phyloP scores from a whole-genome alignment of 2,113 vertebrate species.

The Micromys minutus region DNA sequence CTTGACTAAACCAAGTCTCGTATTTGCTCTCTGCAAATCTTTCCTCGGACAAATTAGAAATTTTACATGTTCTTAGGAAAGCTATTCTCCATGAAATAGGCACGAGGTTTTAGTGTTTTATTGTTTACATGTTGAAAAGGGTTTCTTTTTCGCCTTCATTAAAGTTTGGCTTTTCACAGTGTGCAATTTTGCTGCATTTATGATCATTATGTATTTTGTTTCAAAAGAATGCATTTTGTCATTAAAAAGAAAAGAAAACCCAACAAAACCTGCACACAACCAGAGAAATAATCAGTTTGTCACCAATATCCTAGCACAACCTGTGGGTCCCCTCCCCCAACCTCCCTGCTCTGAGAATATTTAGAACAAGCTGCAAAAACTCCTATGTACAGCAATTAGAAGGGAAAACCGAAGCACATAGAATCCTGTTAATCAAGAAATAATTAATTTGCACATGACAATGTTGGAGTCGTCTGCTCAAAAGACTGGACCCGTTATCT shows the following conservation, averaged over 20 bases:
- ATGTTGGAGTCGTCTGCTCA: conserved; percentile 43
- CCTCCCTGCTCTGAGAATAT: neutral
- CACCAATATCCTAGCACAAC: conserved; percentile 11
- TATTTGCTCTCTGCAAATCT: neutral
- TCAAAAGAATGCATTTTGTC: conserved; percentile 72
- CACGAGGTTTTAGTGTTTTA: conserved; percentile 52
- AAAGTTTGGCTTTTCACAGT: conserved; percentile 74
- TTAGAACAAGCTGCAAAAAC: conserved; percentile 50
- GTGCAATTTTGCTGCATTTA: conserved; percentile 75
- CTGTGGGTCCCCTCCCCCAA: neutral
- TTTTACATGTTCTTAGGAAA: conserved; percentile 32
- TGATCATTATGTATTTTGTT: conserved; percentile 76
- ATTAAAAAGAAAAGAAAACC: neutral
- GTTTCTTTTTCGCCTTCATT: conserved; percentile 59
- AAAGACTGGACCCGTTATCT: neutral
- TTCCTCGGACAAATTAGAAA: neutral
- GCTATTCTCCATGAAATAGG: conserved; percentile 41
- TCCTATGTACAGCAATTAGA: conserved; percentile 34
- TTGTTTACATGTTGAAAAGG: conserved; percentile 71
- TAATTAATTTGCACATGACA: conserved; percentile 65
- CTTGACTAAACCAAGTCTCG: neutral
- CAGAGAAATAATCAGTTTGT: conserved; percentile 36
- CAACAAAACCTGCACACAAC: conserved; percentile 52
- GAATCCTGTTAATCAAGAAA: conserved; percentile 65
- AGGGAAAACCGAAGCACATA: conserved; percentile 42